These are phyloP conservation scores for Pyrgilauda ruficollis DNA, from an alignment of 2,113 vertebrate genomes.

Conservation along the genomic window DNA sequence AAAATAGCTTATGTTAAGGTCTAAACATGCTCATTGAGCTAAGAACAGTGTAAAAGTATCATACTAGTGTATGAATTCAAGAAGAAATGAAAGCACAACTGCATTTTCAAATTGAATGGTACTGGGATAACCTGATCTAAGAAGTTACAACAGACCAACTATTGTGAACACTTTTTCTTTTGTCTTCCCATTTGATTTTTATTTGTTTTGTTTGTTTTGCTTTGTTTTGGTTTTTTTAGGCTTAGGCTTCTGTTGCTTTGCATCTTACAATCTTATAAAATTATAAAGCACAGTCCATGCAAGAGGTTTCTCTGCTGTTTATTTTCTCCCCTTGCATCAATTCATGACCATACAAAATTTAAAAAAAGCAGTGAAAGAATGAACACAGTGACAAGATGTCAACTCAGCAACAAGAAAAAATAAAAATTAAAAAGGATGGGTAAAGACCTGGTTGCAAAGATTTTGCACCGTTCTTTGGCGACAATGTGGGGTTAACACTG, in stretches of 20 bases:
- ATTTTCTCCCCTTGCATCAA: neutral
- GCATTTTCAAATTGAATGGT: constrained; percentile 65
- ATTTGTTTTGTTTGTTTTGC: neutral
- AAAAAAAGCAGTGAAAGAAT: neutral
- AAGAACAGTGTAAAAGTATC: constrained; percentile 81
- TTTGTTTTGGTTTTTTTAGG: neutral
- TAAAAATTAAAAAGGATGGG: neutral
- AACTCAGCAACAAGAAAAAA: neutral
- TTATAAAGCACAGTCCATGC: neutral
- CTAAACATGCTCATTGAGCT: constrained; percentile 83
- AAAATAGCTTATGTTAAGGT: constrained; percentile 85
- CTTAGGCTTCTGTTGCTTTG: neutral
- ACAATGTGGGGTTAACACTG: neutral
- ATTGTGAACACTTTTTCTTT: neutral
- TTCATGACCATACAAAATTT: neutral
- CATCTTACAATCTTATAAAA: neutral
- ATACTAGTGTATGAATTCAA: constrained; percentile 80
- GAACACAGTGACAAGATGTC: neutral
- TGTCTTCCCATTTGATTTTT: neutral
- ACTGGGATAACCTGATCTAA: constrained; percentile 35
- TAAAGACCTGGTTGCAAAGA: neutral
- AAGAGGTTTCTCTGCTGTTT: neutral
- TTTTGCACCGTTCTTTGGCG: neutral
- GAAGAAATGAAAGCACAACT: constrained; percentile 68
- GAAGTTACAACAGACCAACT: constrained; percentile 58